Base-by-base conservation (phyloP, 2,888 invertebrate species). In the Synanthedon myopaeformis region DNA sequence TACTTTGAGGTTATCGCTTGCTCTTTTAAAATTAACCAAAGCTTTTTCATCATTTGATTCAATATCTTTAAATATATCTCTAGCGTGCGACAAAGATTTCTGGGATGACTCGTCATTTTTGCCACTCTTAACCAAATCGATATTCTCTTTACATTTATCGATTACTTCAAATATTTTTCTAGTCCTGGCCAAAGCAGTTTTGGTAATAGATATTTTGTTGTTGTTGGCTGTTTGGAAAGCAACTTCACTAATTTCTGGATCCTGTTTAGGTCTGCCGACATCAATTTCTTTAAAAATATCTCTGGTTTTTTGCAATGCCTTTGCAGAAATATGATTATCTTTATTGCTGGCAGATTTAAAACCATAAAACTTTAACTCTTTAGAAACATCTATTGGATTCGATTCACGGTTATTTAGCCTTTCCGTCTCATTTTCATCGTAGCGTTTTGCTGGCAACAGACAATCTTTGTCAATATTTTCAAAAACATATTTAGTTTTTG, bases 401-500 rank as follows among this genome's bases (percentile, higher is more conserved):
- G 35, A 10, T 35, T 35, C 35, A 35, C 35, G 0, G 35, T 8
- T 35, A 35, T 35, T 35, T 35, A 35, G 35, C 10, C 8, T 10
- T 35, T 35, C 35, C 10, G 10, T 35, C 6, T 35, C 35, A 35
- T 35, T 35, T 45, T 12, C 45, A 45, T 45, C 3, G 14, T n/a
- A 13, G 3, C 5, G 5, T 12, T 45, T 45, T 13, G n/a, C 13
- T 14, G 6, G n/a, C n/a, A 14, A 45, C 11, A 45, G 45, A 13
- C 14, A 41, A 17, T 52, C 54, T 11, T 56, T 52, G 51, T 67
- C 58, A 17, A 72, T 63, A 56, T 76, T 70, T 53, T 69, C 61
- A 57, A 82, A 76, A 41, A 79, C 52, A 42, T 64, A 63, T 56
- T 65, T 74, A 41, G 74, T 74, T 59, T 70, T 69, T 48, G 67